Conservation (phyloP, 2,113 vertebrate genomes). For the Ranitomeya imitator region DNA sequence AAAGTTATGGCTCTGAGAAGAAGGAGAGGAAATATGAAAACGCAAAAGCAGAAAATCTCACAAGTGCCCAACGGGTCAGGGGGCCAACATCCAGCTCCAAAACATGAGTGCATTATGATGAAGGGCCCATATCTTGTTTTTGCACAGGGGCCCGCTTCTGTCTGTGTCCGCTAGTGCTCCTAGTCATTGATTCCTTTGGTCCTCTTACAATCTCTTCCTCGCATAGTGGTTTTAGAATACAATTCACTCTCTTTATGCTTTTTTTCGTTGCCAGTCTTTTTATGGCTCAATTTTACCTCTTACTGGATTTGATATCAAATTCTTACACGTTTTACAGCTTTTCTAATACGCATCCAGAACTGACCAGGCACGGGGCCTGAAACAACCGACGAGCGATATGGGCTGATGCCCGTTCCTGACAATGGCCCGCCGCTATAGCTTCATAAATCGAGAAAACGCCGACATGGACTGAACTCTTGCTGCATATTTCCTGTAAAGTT, state of each 20-base stretch:
- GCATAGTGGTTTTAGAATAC: background rate
- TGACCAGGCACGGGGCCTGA: background rate
- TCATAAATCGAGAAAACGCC: background rate
- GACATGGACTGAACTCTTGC: background rate
- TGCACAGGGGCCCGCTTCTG: too few species aligned
- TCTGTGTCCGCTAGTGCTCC: background rate
- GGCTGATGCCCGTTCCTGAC: background rate
- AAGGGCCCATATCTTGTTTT: too few species aligned
- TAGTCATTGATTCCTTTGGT: background rate
- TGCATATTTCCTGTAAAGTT: background rate
- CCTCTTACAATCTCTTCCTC: background rate
- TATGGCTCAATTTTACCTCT: background rate
- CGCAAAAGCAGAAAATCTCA: too few species aligned
- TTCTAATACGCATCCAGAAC: background rate
- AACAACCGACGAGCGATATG: background rate
- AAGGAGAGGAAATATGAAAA: too few species aligned
- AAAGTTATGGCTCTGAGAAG: too few species aligned
- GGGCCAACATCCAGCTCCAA: too few species aligned
- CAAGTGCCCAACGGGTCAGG: too few species aligned
- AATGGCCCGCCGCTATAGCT: background rate
- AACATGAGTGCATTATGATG: too few species aligned
- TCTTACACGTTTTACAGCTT: background rate
- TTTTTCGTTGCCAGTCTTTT: slow-evolving; percentile 5
- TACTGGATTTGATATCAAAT: background rate
- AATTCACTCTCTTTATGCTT: background rate